Conservation (phyloP, 2,113 vertebrate species). For the Rhinoderma darwinii region DNA sequence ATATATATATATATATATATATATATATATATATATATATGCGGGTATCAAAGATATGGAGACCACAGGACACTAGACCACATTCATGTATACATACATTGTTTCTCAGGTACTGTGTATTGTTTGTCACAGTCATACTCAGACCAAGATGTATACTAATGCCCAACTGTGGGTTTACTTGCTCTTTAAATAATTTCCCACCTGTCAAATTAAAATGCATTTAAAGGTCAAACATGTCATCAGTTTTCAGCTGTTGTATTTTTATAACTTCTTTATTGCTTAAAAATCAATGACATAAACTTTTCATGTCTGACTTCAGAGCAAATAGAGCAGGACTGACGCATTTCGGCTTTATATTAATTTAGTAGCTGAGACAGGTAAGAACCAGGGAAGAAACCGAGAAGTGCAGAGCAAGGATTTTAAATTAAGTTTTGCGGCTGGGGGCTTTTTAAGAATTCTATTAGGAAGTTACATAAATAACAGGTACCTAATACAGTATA, state of each 20-base stretch:
- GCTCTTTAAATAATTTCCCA: constrained; percentile 41
- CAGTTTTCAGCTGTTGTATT: constrained; percentile 18
- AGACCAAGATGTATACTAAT: not conserved
- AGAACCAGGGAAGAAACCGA: not conserved
- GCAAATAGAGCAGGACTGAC: not conserved
- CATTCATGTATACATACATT: not conserved
- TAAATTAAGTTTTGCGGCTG: no score
- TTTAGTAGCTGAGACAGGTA: not conserved
- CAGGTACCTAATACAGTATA: no score
- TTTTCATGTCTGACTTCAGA: constrained; percentile 30
- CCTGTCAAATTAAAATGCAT: constrained; percentile 43
- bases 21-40: no score
- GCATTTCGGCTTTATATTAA: not conserved
- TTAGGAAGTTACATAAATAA: not conserved
- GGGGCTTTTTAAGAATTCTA: no score
- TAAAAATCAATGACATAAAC: constrained; percentile 47
- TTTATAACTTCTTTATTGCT: constrained; percentile 18
- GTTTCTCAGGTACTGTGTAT: not conserved
- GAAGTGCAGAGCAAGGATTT: not conserved
- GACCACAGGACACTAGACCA: not conserved
- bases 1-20: no score
- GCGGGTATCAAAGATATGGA: not conserved
- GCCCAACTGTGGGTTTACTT: not conserved
- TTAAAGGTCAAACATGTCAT: constrained; percentile 30
- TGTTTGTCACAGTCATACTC: not conserved